phyloP scores from a whole-genome alignment of 2,888 invertebrate genomes.

The Cenopis cana region DNA sequence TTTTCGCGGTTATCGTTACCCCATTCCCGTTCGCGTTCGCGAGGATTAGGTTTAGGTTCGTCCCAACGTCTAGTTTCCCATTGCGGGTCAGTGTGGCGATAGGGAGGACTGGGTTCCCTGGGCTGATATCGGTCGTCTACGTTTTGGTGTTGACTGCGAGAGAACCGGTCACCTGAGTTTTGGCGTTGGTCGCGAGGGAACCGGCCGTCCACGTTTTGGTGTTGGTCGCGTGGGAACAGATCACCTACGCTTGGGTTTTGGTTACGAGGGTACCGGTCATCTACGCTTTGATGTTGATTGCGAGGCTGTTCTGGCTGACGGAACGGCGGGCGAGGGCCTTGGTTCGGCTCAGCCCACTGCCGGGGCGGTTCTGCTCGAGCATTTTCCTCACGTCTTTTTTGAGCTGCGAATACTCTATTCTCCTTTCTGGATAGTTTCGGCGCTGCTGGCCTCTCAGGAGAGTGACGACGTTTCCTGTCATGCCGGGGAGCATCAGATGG shows the following conservation, averaged over 20 bases:
- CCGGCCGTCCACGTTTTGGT: conserved; percentile 4
- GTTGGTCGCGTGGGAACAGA: background rate
- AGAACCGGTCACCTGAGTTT: background rate
- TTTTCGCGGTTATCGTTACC: background rate
- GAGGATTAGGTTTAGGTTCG: conserved; percentile 6
- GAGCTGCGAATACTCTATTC: background rate
- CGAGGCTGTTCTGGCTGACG: conserved; percentile 12
- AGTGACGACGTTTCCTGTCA: conserved; percentile 25
- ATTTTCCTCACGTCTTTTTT: background rate
- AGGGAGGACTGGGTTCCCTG: conserved; percentile 3
- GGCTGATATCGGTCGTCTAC: conserved; percentile 3
- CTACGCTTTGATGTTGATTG: conserved; percentile 6
- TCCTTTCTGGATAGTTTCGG: conserved; percentile 1
- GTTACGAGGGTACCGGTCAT: conserved; percentile 1
- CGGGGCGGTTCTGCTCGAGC: background rate
- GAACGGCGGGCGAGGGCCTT: conserved; percentile 6
- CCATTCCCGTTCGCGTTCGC: conserved; percentile 10
- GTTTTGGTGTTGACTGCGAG: conserved; percentile 9
- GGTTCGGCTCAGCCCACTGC: conserved; percentile 22
- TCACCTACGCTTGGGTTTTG: conserved; percentile 1
- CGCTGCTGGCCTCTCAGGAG: conserved; percentile 19
- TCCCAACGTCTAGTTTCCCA: conserved; percentile 22
- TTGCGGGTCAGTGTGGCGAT: background rate
- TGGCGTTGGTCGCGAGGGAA: conserved; percentile 7
- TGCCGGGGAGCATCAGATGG: background rate